phyloP scores from a whole-genome alignment of 2,113 vertebrate genomes.

The Nematolebias whitei region DNA sequence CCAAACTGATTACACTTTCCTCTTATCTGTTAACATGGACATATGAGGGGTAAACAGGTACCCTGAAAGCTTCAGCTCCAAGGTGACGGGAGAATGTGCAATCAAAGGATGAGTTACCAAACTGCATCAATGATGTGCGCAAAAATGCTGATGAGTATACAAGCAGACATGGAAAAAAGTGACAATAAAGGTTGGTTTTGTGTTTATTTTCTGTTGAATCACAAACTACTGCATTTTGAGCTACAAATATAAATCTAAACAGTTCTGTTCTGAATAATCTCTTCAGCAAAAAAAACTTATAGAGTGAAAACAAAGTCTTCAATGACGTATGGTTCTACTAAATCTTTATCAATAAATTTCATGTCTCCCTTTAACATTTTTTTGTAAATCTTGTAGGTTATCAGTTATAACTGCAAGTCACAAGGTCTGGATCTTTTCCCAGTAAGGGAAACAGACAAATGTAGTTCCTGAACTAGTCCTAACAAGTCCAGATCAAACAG shows the following conservation, averaged over 20 bases:
- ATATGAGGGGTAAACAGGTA: not conserved
- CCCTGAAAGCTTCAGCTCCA: not conserved
- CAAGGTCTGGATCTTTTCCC: not conserved
- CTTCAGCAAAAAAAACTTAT: not conserved
- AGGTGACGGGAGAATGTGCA: no score
- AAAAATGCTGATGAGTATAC: not conserved
- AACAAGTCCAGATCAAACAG: not conserved
- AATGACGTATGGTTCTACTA: not conserved
- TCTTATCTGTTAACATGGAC: constrained; percentile 1
- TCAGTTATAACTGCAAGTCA: not conserved
- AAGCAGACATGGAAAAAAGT: not conserved
- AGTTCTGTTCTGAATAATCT: no score
- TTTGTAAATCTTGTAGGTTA: not conserved
- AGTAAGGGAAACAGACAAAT: not conserved
- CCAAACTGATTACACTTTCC: no score
- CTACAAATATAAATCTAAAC: not conserved
- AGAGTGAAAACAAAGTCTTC: not conserved
- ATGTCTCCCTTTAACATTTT: not conserved
- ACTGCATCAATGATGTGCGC: not conserved
- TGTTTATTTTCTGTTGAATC: not conserved
- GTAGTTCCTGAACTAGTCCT: not conserved
- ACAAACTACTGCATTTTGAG: no score
- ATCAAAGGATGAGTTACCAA: not conserved
- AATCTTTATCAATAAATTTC: not conserved
- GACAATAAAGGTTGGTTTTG: not conserved